Percentiles rank a stretch among this genome's conserved stretches.
These are phyloP conservation scores for Perizoma affinitatum DNA, from an alignment of 2,888 invertebrate genomes.

Conservation along the genomic window DNA sequence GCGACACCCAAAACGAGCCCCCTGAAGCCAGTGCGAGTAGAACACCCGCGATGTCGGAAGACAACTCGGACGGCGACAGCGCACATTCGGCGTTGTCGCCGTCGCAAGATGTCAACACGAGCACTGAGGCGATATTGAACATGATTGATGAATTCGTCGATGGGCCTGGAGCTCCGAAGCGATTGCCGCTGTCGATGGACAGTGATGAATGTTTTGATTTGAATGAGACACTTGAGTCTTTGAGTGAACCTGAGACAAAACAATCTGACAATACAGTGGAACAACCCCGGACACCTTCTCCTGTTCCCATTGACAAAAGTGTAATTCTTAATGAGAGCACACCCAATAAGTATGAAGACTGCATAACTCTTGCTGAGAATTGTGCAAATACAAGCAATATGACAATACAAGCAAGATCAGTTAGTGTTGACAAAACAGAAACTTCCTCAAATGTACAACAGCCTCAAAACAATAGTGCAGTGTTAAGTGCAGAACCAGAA, in stretches of 20 bases:
- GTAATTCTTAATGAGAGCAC: conserved; percentile 41
- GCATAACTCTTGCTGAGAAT: conserved; percentile 38
- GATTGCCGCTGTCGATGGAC: conserved; percentile 52
- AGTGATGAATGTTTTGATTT: conserved; percentile 22
- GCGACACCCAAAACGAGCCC: conserved; percentile 64
- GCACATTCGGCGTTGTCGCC: conserved; percentile 70
- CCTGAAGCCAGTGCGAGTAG: conserved; percentile 63
- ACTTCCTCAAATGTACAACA: conserved; percentile 21
- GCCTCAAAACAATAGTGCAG: conserved; percentile 23
- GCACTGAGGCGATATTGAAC: conserved; percentile 80
- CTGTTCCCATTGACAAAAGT: conserved; percentile 48
- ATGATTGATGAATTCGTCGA: conserved; percentile 82
- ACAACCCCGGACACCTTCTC: conserved; percentile 38
- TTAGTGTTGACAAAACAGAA: conserved; percentile 39
- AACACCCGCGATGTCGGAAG: conserved; percentile 75
- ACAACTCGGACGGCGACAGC: conserved; percentile 77
- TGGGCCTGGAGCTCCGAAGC: conserved; percentile 74
- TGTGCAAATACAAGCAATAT: conserved; percentile 42
- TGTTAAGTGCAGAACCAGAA: conserved; percentile 35
- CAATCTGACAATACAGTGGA: conserved; percentile 20
- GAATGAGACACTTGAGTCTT: conserved; percentile 9
- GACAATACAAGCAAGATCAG: conserved; percentile 48
- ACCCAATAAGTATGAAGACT: conserved; percentile 39
- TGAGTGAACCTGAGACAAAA: conserved; percentile 30
- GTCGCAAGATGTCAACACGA: conserved; percentile 75